These are phyloP conservation scores for Neocrepidodera transversa DNA, from an alignment of 2,888 invertebrate genomes.

Conservation along the genomic window DNA sequence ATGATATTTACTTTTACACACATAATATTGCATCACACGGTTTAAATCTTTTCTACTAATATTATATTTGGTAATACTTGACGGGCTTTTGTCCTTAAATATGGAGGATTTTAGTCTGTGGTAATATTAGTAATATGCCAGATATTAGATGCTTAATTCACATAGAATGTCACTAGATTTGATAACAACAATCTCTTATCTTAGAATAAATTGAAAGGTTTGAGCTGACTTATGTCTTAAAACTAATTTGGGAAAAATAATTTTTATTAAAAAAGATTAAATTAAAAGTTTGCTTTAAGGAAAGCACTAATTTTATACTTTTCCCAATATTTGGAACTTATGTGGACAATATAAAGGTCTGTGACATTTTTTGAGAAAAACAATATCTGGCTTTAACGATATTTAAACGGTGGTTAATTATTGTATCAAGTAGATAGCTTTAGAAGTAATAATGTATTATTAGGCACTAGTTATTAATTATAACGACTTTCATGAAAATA, in stretches of 20 bases:
- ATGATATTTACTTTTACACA: constrained; percentile 40
- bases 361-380: neutral
- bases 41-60: constrained; percentile 35
- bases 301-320: too few relatives aligned
- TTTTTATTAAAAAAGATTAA: too few relatives aligned
- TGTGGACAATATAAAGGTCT: neutral
- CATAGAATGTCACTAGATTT: neutral
- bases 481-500: constrained; percentile 33
- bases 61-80: constrained; percentile 3
- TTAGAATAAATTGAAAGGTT: too few relatives aligned
- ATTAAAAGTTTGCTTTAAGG: too few relatives aligned
- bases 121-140: constrained; percentile 30
- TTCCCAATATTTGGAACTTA: too few relatives aligned
- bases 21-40: constrained; percentile 35
- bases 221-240: too few relatives aligned
- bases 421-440: constrained; percentile 48
- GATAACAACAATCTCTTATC: neutral
- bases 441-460: constrained; percentile 48
- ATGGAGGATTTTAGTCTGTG: constrained; percentile 33
- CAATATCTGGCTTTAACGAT: constrained; percentile 11
- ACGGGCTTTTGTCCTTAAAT: constrained; percentile 20
- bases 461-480: constrained; percentile 52
- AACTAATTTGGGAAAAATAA: too few relatives aligned
- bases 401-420: constrained; percentile 47
- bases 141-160: neutral